phyloP scores from a whole-genome alignment of 2,888 invertebrate genomes.

The Tetragonisca angustula region DNA sequence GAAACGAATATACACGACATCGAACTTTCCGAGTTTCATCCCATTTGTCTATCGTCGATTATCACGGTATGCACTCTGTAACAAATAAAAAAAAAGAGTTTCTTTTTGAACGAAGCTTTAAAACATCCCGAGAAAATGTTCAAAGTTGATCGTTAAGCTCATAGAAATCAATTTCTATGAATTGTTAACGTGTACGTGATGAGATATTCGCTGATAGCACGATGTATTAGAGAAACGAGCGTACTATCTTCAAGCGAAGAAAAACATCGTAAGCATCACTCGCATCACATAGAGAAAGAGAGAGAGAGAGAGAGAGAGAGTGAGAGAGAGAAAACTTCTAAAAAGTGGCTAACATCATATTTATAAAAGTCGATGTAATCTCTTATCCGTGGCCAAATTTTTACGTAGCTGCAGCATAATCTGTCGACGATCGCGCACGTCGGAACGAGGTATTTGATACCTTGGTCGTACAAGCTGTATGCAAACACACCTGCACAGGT shows the following conservation, averaged over 20 bases:
- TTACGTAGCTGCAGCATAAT: neutral
- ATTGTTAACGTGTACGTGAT: neutral
- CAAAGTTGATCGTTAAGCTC: neutral
- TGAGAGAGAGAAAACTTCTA: neutral
- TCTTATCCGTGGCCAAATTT: conserved; percentile 19
- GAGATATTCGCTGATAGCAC: neutral
- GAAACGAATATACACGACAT: neutral
- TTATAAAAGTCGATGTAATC: conserved; percentile 19
- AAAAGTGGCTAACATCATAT: conserved; percentile 9
- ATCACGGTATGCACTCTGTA: neutral
- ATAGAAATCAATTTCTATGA: neutral
- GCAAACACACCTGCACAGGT: conserved; percentile 14
- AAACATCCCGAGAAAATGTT: neutral
- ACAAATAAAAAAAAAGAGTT: neutral
- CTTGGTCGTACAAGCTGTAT: conserved; percentile 4
- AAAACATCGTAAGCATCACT: neutral
- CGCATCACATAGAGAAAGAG: neutral
- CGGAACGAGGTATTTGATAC: conserved; percentile 13
- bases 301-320: neutral
- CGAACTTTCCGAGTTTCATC: neutral
- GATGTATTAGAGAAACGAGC: neutral
- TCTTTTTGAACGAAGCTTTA: neutral
- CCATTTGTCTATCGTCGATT: neutral
- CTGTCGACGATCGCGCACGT: neutral
- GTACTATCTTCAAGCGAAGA: neutral